These are phyloP conservation scores for Drosophila asahinai DNA, from an alignment of 1,140 invertebrate genomes.

Conservation along the genomic window DNA sequence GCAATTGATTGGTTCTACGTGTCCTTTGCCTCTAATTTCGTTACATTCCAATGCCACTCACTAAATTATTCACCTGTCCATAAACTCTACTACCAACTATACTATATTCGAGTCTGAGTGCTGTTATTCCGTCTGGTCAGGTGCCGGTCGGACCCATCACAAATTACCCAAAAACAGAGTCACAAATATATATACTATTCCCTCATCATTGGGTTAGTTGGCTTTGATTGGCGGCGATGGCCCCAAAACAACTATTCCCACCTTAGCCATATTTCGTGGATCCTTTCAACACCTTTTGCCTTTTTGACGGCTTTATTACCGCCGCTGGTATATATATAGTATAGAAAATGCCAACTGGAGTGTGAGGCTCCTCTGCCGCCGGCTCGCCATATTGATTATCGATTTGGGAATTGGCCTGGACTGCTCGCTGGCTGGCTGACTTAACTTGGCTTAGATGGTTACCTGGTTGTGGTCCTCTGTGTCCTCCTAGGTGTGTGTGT, in stretches of 20 bases:
- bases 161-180: constrained; percentile 43
- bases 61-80: constrained; percentile 72
- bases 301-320: constrained; percentile 78
- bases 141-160: constrained; percentile 30
- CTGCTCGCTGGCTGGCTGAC: constrained; percentile 25
- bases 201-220: constrained; percentile 62
- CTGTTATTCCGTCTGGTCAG: constrained; percentile 55
- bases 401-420: constrained; percentile 79
- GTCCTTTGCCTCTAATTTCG: constrained; percentile 44
- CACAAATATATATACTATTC: constrained; percentile 46
- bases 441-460: constrained; percentile 32
- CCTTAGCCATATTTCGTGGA: constrained; percentile 61
- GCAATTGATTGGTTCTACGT: constrained; percentile 77
- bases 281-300: constrained; percentile 75
- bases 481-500: not conserved
- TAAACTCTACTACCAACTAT: constrained; percentile 8
- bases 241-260: constrained; percentile 18
- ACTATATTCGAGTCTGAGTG: constrained; percentile 6
- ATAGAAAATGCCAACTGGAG: constrained; percentile 12
- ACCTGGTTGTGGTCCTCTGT: constrained; percentile 12
- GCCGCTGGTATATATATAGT: no score
- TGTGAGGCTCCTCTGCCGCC: constrained; percentile 44
- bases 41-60: constrained; percentile 51
- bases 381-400: constrained; percentile 84
- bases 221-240: constrained; percentile 61